Evolutionary conservation across 2,888 invertebrate genomes (phyloP), one percentile per base, ranked within the genome.

Genomic region (Trichogramma dendrolimi): DNA sequence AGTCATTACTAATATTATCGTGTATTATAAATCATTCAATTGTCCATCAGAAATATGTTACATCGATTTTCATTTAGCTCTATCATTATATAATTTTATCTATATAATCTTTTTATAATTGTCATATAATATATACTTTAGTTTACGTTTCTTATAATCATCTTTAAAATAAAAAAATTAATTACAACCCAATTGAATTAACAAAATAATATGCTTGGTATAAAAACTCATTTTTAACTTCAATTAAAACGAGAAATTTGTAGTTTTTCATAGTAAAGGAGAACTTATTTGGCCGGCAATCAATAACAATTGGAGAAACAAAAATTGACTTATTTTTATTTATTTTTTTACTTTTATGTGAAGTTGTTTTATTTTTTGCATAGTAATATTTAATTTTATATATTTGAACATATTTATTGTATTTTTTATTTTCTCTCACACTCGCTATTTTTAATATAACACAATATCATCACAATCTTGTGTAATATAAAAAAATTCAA

Each of bases 341-440:
- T 2, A 27, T 27, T 27, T 27, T 27, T 27, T 27, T 27, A 27
- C 27, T 27, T 27, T 27, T 27, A 27, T 27, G 27, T 27, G 27
- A 27, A 27, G 1, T 27, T 27, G 27, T 27, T 27, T 27, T 27
- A 74, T 63, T 63, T 48, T 47, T 68, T 75, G 76, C 76, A 77
- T 78, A 76, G 75, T 74, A 75, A 75, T 77, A 77, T 75, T 75
- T 71, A 73, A 63, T 74, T 75, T 73, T 75, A 75, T 77, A 66
- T 74, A 70, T 71, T 71, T 74, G 27, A 27, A 27, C 3, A 27
- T 27, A 27, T 27, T 27, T 27, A 27, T 27, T 27, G 27, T 27
- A 27, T 27, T 27, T 27, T 27, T 27, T 27, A 27, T 27, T 27
- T 27, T 27, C 27, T 27, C 27, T 27, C 27, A 27, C 27, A 27